A percentile compares a stretch with the other conserved stretches of the same genome.
phyloP scores from a whole-genome alignment of 2,113 vertebrate genomes.

The Cyanoderma ruficeps region DNA sequence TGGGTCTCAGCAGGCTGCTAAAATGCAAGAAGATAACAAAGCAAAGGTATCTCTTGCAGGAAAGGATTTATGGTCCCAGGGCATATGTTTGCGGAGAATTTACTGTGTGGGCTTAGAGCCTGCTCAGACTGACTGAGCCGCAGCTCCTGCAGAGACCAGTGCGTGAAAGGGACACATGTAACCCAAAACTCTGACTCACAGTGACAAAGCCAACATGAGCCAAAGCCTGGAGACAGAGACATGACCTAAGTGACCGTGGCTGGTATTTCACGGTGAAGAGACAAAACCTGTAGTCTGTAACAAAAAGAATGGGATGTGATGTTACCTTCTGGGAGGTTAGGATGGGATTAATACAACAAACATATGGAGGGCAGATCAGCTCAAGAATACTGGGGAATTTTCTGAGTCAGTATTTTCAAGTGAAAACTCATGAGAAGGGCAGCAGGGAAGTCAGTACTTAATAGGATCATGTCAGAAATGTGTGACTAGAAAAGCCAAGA shows the following conservation, averaged over 20 bases:
- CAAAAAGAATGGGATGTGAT: not conserved
- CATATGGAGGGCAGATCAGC: not conserved
- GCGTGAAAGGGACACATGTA: accelerated
- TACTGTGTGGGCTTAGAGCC: not conserved
- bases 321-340: not conserved
- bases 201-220: not conserved
- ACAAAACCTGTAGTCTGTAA: not conserved
- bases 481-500: not conserved
- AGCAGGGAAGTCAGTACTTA: not conserved
- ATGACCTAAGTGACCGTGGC: not conserved
- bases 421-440: not conserved
- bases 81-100: not conserved
- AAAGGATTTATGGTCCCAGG: not conserved
- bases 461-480: not conserved
- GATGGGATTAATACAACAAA: not conserved
- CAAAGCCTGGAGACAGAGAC: not conserved
- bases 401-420: conserved; percentile 5
- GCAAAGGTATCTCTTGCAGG: not conserved
- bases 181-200: not conserved
- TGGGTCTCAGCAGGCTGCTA: not conserved
- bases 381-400: not conserved
- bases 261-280: not conserved
- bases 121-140: conserved; percentile 30
- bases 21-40: not conserved
- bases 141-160: not conserved